Evolutionary conservation across 1,140 invertebrate genomes (phyloP).

Genomic region (Apis dorsata): DNA sequence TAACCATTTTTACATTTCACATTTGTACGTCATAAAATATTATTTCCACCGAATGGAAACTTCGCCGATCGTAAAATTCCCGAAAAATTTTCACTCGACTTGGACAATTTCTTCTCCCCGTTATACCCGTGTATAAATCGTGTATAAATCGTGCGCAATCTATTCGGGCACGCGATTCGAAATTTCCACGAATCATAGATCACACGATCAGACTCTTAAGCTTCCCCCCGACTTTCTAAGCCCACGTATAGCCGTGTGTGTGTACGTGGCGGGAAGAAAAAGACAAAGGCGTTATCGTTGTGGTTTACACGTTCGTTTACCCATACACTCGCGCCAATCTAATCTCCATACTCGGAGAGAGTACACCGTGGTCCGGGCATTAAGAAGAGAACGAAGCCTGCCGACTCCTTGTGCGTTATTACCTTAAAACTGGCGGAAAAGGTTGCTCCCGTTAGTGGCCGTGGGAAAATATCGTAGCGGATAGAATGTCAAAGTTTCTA

Average conservation of each 20-base stretch:
- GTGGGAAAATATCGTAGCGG: conserved; percentile 49
- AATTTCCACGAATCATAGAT: conserved; percentile 3
- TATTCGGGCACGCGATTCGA: neutral
- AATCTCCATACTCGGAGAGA: conserved; percentile 27
- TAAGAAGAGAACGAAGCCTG: neutral
- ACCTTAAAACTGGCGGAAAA: conserved; percentile 36
- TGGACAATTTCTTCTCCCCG: neutral
- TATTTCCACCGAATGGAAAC: too few relatives aligned
- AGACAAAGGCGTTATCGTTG: conserved; percentile 45
- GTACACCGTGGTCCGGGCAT: neutral
- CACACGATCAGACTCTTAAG: conserved; percentile 7
- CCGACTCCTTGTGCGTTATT: conserved; percentile 15
- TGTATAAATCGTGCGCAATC: neutral
- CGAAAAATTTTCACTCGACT: too few relatives aligned
- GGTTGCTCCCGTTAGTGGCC: conserved; percentile 38
- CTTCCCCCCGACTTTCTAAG: conserved; percentile 18
- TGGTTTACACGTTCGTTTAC: conserved; percentile 3
- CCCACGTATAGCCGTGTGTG: neutral
- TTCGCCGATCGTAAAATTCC: too few relatives aligned
- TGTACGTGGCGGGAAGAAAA: neutral
- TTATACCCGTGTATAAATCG: neutral
- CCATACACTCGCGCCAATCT: conserved; percentile 11
- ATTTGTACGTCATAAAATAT: too few relatives aligned
- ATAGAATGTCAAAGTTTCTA: conserved; percentile 53
- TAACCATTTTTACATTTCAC: too few relatives aligned